Evolutionary conservation across 2,797 vertebrate species (phyloP).

Genomic region (Catostomus latipinnis): DNA sequence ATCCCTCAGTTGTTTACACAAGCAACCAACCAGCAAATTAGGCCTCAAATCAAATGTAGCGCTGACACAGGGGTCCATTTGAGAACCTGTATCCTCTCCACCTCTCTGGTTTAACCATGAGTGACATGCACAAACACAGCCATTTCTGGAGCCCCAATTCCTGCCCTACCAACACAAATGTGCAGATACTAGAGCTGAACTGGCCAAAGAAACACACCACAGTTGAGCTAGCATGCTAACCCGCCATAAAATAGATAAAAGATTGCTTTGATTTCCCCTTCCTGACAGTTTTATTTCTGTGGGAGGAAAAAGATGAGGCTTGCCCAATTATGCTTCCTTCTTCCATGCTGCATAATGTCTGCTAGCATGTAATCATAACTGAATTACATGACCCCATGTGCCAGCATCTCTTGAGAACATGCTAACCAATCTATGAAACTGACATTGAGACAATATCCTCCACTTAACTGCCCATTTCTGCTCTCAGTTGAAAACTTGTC

Average conservation of each 20-base stretch:
- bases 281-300: slow-evolving; percentile 38
- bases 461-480: slow-evolving; percentile 50
- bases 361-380: slow-evolving; percentile 50
- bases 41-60: slow-evolving; percentile 74
- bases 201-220: slow-evolving; percentile 16
- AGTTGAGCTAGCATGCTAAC: slow-evolving; percentile 32
- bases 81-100: slow-evolving; percentile 58
- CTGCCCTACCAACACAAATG: slow-evolving; percentile 47
- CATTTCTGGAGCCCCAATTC: slow-evolving; percentile 65
- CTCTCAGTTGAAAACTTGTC: slow-evolving; percentile 47
- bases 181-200: background rate
- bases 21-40: slow-evolving; percentile 75
- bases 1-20: slow-evolving; percentile 78
- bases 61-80: slow-evolving; percentile 68
- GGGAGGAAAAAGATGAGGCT: slow-evolving; percentile 28
- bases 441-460: slow-evolving; percentile 47
- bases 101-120: slow-evolving; percentile 69
- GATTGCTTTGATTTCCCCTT: slow-evolving; percentile 42
- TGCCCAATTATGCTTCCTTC: slow-evolving; percentile 44
- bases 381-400: slow-evolving; percentile 45
- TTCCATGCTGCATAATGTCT: slow-evolving; percentile 46
- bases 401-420: slow-evolving; percentile 51
- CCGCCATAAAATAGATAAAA: slow-evolving; percentile 25
- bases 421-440: slow-evolving; percentile 47
- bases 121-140: slow-evolving; percentile 79